Percentiles rank a stretch among this genome's conserved stretches.
These are phyloP conservation scores for Cossypha niveicapilla DNA, from an alignment of 2,797 vertebrate genomes.

Conservation along the genomic window DNA sequence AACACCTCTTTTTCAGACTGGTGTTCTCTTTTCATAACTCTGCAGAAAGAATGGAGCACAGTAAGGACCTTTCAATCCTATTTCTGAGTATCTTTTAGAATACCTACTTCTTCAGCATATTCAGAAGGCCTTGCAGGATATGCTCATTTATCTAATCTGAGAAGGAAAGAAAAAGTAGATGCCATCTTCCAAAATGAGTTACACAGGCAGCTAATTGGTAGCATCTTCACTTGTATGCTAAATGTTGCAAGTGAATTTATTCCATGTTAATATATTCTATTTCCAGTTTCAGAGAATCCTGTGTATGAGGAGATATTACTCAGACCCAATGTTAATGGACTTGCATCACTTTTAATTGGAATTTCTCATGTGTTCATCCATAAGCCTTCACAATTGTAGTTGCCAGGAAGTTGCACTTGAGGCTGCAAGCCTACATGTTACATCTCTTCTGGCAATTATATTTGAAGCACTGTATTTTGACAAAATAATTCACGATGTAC, in stretches of 20 bases:
- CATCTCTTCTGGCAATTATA: not conserved
- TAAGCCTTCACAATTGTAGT: not conserved
- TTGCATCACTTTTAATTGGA: not conserved
- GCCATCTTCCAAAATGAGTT: not conserved
- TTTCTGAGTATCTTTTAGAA: not conserved
- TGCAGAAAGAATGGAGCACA: not conserved
- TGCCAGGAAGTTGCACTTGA: not conserved
- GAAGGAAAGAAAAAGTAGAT: not conserved
- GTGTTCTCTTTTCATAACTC: not conserved
- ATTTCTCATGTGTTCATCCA: not conserved
- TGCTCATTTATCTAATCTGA: not conserved
- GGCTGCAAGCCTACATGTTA: not conserved
- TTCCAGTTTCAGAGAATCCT: not conserved
- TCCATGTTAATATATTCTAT: not conserved
- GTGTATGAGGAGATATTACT: not conserved
- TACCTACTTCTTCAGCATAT: not conserved
- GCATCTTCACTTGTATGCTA: not conserved
- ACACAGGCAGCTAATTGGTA: not conserved
- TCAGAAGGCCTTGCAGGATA: not conserved
- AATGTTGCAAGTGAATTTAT: not conserved
- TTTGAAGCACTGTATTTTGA: constrained; percentile 21
- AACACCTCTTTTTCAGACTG: not conserved
- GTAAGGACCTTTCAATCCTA: not conserved
- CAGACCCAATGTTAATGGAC: not conserved
- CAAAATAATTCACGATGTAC: not conserved